Conservation (phyloP, 2,888 invertebrate species). For the Xestobium rufovillosum region DNA sequence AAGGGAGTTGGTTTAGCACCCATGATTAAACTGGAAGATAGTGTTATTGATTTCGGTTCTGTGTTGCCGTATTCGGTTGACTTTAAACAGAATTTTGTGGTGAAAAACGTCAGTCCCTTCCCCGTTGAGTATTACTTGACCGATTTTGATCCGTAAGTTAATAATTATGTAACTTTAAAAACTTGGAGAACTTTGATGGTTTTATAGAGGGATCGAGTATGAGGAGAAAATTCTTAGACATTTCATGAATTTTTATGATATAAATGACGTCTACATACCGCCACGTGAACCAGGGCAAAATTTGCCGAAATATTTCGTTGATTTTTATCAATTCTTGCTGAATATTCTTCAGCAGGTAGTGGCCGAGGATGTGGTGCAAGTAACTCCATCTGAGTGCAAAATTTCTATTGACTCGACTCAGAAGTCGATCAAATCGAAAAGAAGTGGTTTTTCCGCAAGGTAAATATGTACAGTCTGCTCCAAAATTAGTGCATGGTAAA, state of each 20-base stretch:
- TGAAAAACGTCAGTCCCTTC: conserved; percentile 57
- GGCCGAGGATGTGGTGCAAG: too few relatives aligned
- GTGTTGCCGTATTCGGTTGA: conserved; percentile 55
- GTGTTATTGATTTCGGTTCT: conserved; percentile 52
- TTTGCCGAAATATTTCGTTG: conserved; percentile 31
- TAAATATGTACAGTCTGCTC: too few relatives aligned
- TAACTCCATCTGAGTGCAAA: too few relatives aligned
- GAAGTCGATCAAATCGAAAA: too few relatives aligned
- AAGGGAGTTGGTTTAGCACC: conserved; percentile 50
- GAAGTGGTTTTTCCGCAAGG: too few relatives aligned
- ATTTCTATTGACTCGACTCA: too few relatives aligned
- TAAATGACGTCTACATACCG: conserved; percentile 39
- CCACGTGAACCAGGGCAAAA: conserved; percentile 33
- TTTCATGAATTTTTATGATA: conserved; percentile 37
- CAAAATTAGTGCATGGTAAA: too few relatives aligned
- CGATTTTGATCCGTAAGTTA: conserved; percentile 56
- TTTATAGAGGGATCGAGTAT: conserved; percentile 32
- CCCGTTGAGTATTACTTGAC: conserved; percentile 62
- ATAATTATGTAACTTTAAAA: too few relatives aligned
- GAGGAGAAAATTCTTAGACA: conserved; percentile 37
- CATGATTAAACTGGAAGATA: conserved; percentile 46
- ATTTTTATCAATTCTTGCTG: conserved; percentile 35
- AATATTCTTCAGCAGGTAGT: too few relatives aligned
- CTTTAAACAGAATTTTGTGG: conserved; percentile 50
- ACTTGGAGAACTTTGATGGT: conserved; percentile 6